Evolutionary conservation across 2,797 vertebrate species (phyloP).

Genomic region (Cichlasoma orientale): DNA sequence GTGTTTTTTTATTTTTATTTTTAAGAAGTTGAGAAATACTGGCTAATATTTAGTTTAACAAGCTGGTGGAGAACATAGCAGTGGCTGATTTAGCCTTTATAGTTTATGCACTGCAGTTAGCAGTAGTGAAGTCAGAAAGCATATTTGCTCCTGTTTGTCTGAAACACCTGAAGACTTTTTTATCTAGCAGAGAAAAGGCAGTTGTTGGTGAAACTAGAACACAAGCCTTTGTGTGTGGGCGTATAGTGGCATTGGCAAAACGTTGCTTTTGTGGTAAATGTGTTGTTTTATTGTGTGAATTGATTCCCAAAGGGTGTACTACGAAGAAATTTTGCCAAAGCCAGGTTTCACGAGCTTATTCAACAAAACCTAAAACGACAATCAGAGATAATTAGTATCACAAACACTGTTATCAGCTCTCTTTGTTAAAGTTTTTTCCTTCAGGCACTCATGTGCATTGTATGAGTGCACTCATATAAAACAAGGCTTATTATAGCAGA

Average conservation of each 20-base stretch:
- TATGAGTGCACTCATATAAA: not conserved
- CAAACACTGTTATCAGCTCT: not conserved
- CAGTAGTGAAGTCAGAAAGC: not conserved
- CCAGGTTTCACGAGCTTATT: not conserved
- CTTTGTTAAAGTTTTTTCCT: not conserved
- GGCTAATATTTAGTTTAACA: not conserved
- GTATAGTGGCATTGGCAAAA: not conserved
- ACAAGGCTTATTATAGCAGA: not conserved
- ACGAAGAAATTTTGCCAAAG: not conserved
- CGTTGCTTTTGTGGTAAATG: not conserved
- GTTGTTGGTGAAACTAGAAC: not conserved
- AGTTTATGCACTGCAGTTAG: not conserved
- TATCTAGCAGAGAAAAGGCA: not conserved
- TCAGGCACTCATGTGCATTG: too few relatives aligned
- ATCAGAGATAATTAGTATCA: not conserved
- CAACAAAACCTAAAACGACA: not conserved
- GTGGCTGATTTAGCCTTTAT: not conserved
- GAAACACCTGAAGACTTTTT: not conserved
- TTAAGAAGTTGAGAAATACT: not conserved
- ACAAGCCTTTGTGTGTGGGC: not conserved
- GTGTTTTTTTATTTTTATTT: too few relatives aligned
- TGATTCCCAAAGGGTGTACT: not conserved
- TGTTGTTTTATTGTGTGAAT: not conserved
- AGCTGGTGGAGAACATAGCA: fast-evolving
- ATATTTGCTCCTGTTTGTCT: not conserved